Evolutionary conservation across 2,888 invertebrate genomes (phyloP), one percentile per base, ranked within the genome.

Genomic region (Tiliacea citrago): DNA sequence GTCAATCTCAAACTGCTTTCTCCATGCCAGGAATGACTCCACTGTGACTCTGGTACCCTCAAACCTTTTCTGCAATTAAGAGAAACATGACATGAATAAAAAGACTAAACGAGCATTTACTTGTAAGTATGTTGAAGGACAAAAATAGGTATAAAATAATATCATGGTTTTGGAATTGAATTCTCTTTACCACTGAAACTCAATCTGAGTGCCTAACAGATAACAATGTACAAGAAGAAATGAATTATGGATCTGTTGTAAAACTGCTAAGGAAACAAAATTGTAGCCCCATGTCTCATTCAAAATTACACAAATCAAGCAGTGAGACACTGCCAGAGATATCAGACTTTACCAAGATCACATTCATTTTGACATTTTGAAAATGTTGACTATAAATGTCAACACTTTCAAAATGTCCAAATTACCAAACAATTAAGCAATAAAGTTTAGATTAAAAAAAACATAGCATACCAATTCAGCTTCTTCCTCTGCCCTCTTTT

Each of bases 1-100:
- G 92, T 99, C 99, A 51, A 97, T 97, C 93, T 99, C 99, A 97
- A 99, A 99, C 82, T 98, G 97, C 75, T 97, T 97, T 91, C 99
- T 99, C 99, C 99, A 99, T 42, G 97, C 98, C 90, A 99, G 94
- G 94, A 99, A 99, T 12, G 99, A 98, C 95, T 99, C 99, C 1
- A 99, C 99, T 5, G 99, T 98, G 0, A 99, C 99, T 88, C 98
- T 97, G 0, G 99, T 99, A 21, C 99, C 99, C 96, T 99, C 99
- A 96, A 99, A 99, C 90, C 98, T 97, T 98, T 98, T 99, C 98
- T 98, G 95, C 72, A 79, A 78, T 47, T 55, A 24, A 24, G 12
- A 67, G n/a, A 73, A 76, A 57, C 12, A 57, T 42, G 16, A 29
- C 2, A 57, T 49, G 3, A 24, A 51, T 29, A 42, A 13, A 45